Percentiles rank a stretch among this genome's conserved stretches.
Evolutionary conservation across 2,888 invertebrate genomes (phyloP).

Genomic region (Melipona beecheii): DNA sequence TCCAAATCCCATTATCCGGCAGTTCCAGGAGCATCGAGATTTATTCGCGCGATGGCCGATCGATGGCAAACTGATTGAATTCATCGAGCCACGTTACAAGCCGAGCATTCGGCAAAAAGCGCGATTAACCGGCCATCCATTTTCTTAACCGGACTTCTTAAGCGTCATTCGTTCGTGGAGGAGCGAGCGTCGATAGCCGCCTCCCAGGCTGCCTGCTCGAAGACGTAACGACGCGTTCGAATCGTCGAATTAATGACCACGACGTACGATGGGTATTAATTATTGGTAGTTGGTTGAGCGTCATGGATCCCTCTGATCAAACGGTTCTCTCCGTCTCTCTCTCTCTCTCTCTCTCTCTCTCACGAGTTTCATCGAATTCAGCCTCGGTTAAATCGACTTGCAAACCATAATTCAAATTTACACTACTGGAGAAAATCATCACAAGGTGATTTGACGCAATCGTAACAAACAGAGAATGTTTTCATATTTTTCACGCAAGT

Average conservation of each 20-base stretch:
- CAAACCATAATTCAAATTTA: no score
- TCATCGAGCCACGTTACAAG: not conserved
- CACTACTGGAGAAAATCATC: no score
- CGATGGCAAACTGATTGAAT: slow-evolving; percentile 16
- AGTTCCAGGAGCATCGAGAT: slow-evolving; percentile 21
- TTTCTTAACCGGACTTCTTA: not conserved
- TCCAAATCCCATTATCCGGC: slow-evolving; percentile 47
- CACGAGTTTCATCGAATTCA: no score
- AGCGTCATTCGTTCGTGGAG: not conserved
- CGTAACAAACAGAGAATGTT: no score
- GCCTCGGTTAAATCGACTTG: no score
- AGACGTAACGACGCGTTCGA: slow-evolving; percentile 63
- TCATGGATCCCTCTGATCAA: slow-evolving; percentile 48
- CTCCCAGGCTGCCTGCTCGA: slow-evolving; percentile 44
- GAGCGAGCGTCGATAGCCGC: not conserved
- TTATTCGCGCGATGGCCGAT: slow-evolving; percentile 19
- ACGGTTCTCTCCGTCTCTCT: not conserved
- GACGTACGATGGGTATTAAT: slow-evolving; percentile 71
- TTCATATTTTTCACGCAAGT: no score
- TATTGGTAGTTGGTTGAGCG: slow-evolving; percentile 62
- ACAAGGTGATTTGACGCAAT: no score
- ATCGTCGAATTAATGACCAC: slow-evolving; percentile 70
- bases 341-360: no score
- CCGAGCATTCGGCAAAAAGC: not conserved
- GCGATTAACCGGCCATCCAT: not conserved